Base-by-base conservation (phyloP, 2,797 vertebrate genomes). In the Saxicola maurus region DNA sequence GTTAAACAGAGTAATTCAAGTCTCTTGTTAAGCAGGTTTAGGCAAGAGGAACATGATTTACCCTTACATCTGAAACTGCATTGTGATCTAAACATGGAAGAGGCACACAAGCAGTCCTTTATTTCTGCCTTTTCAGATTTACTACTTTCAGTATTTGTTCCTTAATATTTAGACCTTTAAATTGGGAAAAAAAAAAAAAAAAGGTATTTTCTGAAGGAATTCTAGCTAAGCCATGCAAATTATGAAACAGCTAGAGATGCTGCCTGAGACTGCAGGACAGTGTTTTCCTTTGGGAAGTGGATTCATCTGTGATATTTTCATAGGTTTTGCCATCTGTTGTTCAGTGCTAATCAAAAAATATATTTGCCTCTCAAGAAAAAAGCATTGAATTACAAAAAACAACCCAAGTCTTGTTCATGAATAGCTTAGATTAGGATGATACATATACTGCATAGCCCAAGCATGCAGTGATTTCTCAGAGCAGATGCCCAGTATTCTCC, bases 51-150 rank as follows among this genome's bases (percentile, higher is more conserved):
- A 13, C 27, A 27, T 17, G 27, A 77, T 80, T 91, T 85, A 62
- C 8, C 4, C 79, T 87, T 59, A 52, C 33, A 60, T 81, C 14
- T 3, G 1, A 89, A 91, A 73, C 19, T 69, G 13, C 40, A 19
- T 15, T 53, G 13, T 76, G 48, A 42, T 73, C 38, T 80, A 74
- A 83, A 86, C 14, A 21, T 10, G 42, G 24, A 33, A 86, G 49
- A 78, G 27, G 56, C 7, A 48, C 2, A 4, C 0, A 0, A 76
- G 38, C 15, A 33, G 7, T 56, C 33, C 31, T 82, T 68, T 1
- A 1, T 55, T 91, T 73, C 45, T 69, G 31, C 24, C 61, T 69
- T 48, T 69, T 66, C n/a, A 76, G 13, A 40, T 87, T 74, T 45
- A 49, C 16, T 73, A 43, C 18, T 51, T 89, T 56, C 37, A 51